Conservation (phyloP, 2,797 vertebrate genomes). For the Hafferia zeledoni region DNA sequence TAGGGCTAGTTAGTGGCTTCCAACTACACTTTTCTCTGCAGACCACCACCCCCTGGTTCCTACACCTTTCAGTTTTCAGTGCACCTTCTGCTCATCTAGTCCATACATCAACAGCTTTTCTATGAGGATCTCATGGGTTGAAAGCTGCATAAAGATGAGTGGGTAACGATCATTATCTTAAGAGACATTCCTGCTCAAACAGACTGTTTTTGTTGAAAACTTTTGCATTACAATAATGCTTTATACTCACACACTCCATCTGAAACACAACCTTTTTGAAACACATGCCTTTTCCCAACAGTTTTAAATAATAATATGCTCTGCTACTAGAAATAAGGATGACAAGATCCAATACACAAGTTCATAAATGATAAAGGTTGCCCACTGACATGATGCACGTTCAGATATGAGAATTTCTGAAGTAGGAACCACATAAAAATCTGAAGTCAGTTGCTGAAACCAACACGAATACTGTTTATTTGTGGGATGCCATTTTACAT, state of each 20-base stretch:
- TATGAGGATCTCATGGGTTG: rapidly evolving
- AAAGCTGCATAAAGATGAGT: background rate
- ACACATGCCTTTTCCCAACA: background rate
- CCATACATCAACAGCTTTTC: background rate
- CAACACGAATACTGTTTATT: conserved; percentile 81
- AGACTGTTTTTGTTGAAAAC: background rate
- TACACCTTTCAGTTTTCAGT: background rate
- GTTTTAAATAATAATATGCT: background rate
- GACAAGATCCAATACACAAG: background rate
- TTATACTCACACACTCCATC: background rate
- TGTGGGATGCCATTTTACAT: conserved; percentile 74
- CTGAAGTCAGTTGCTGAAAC: conserved; percentile 69
- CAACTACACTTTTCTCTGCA: background rate
- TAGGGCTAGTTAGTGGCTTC: background rate
- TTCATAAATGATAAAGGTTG: background rate
- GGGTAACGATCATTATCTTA: background rate
- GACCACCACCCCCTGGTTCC: background rate
- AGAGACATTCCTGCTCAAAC: background rate
- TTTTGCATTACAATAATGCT: background rate
- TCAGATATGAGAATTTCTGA: background rate
- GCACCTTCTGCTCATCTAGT: background rate
- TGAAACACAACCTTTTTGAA: background rate
- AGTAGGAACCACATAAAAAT: conserved; percentile 48
- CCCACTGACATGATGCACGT: background rate
- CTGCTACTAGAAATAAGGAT: background rate